Percentiles rank a stretch among this genome's conserved stretches.
Conservation (phyloP, 2,113 vertebrate genomes). For the Gila orcuttii region DNA sequence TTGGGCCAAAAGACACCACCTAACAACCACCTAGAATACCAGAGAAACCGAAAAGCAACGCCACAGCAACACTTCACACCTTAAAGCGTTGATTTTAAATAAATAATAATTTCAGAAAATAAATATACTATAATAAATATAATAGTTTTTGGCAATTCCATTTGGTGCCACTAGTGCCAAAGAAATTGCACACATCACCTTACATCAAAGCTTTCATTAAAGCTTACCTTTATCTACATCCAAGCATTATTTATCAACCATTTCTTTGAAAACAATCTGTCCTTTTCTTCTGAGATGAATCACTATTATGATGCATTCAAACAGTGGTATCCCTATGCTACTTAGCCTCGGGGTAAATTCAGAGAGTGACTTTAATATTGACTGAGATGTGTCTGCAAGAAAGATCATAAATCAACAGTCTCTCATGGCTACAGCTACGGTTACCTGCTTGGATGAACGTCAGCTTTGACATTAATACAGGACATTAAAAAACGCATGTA, state of each 20-base stretch:
- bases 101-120: not conserved
- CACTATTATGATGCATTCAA: conserved; percentile 21
- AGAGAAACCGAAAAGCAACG: not conserved
- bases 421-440: not conserved
- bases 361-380: conserved; percentile 34
- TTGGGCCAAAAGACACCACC: too few relatives aligned
- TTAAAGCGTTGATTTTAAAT: not conserved
- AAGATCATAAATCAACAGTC: conserved; percentile 39
- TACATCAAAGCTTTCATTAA: not conserved
- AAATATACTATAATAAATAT: not conserved
- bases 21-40: too few relatives aligned
- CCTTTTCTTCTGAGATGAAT: conserved; percentile 20
- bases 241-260: conserved; percentile 18
- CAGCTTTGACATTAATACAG: conserved; percentile 31
- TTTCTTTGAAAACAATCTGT: not conserved
- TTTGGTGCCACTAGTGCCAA: too few relatives aligned
- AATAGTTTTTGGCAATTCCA: too few relatives aligned
- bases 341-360: conserved; percentile 36
- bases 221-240: not conserved
- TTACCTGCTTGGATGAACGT: conserved; percentile 20
- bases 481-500: not conserved
- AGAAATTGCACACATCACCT: not conserved
- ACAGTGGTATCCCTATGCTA: conserved; percentile 59
- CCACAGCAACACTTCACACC: not conserved
- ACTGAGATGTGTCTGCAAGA: conserved; percentile 31